Conservation (phyloP, 2,113 vertebrate species). For the Perca flavescens region DNA sequence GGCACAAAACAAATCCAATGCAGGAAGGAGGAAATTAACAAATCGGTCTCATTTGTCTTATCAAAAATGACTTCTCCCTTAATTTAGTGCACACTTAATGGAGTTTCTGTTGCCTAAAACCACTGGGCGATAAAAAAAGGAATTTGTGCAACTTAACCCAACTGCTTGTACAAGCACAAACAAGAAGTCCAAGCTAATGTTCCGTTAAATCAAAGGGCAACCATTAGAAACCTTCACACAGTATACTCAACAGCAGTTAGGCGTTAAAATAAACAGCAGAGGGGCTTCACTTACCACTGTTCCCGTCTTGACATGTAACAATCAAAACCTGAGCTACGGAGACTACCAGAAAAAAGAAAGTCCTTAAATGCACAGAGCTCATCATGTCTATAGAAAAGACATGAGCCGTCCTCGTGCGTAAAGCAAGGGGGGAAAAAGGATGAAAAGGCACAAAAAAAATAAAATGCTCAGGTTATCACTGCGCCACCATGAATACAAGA, state of each 20-base stretch:
- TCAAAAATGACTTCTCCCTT: neutral
- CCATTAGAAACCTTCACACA: conserved; percentile 44
- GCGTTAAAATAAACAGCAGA: conserved; percentile 55
- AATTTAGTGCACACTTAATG: neutral
- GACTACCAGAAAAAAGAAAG: conserved; percentile 81
- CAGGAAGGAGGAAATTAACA: neutral
- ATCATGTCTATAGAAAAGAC: conserved; percentile 86
- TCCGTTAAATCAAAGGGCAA: conserved; percentile 17
- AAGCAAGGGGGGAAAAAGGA: conserved; percentile 58
- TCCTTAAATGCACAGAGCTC: conserved; percentile 83
- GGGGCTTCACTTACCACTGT: conserved; percentile 79
- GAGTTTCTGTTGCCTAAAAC: neutral
- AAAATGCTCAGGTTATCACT: conserved; percentile 79
- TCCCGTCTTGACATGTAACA: conserved; percentile 82
- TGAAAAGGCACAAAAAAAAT: conserved; percentile 19
- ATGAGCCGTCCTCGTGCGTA: conserved; percentile 79
- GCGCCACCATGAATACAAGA: conserved; percentile 82
- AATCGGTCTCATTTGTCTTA: neutral
- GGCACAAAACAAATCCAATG: neutral
- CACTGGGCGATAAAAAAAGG: neutral
- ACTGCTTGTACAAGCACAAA: neutral
- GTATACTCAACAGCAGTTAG: conserved; percentile 43
- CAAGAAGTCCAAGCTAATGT: conserved; percentile 4
- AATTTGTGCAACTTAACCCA: neutral
- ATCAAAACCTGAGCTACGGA: conserved; percentile 78